These are phyloP conservation scores for Acanthoscelides obtectus DNA, from an alignment of 2,888 invertebrate species.

Conservation along the genomic window DNA sequence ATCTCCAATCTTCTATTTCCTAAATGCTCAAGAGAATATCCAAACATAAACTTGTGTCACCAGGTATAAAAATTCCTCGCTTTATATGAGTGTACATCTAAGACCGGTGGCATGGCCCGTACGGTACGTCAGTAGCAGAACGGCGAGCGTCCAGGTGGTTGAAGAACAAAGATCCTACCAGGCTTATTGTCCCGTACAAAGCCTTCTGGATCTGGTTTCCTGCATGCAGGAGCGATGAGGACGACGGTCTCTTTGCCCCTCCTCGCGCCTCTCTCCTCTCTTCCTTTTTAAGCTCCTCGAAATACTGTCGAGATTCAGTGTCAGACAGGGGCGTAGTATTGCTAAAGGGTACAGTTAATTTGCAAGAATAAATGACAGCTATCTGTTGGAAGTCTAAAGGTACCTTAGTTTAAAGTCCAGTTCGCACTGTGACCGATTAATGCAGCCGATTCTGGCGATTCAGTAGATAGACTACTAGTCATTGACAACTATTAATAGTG, in stretches of 20 bases:
- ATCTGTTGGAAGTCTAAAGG: too few species aligned
- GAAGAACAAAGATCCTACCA: conserved; percentile 33
- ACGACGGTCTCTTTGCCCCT: not conserved
- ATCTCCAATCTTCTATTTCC: too few species aligned
- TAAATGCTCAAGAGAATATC: not conserved
- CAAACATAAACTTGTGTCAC: not conserved
- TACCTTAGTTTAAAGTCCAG: too few species aligned
- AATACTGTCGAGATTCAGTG: not conserved
- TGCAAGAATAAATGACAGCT: too few species aligned
- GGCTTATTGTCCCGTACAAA: conserved; percentile 34
- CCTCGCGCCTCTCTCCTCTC: conserved; percentile 9
- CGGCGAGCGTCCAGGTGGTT: conserved; percentile 31
- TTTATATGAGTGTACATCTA: not conserved
- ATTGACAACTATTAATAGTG: too few species aligned
- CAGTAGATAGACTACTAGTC: too few species aligned
- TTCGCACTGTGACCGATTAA: too few species aligned
- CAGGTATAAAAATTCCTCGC: not conserved
- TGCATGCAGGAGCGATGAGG: conserved; percentile 12
- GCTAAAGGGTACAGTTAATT: not conserved
- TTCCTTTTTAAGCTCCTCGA: not conserved
- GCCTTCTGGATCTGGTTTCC: conserved; percentile 30
- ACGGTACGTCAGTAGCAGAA: too few species aligned
- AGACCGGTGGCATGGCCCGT: not conserved
- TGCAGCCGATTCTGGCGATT: too few species aligned
- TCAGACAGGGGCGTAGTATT: not conserved